Base-by-base conservation (phyloP, 2,888 invertebrate genomes). In the Drosophila meridionalis region DNA sequence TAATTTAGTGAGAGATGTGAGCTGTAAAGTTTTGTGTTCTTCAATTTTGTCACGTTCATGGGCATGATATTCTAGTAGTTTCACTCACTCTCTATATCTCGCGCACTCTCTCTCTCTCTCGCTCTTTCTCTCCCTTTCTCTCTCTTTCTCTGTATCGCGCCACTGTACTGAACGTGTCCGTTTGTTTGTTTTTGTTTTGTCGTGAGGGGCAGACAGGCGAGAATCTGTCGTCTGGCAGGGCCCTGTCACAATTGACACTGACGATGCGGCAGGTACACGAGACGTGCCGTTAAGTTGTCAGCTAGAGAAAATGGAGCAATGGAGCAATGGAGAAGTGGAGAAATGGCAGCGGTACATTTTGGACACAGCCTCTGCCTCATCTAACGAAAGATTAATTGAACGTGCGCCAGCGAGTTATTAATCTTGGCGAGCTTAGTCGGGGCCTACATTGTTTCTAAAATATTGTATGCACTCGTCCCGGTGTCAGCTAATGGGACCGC, bases 31-130 rank as follows among this genome's bases (percentile, higher is more conserved):
- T 73, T 60, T 76, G 68, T 92, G 92, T 91, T 91, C 90, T 89
- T 79, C 75, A 84, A 73, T 92, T 92, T 92, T 92, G 92, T 92
- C 91, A 92, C 91, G 91, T 92, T 92, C 91, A 92, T 76, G 90
- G 90, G 89, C 91, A 89, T 80, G 90, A 87, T 89, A 83, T 82
- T 82, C 76, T 68, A 76, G 78, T 77, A 62, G 30, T 50, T 47
- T 14, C 55, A 12, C 20, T 14, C n/a, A 1, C 26, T 9, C 36
- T 48, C 47, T 14, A 59, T 20, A 20, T 20, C 20, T 20, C 20
- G 20, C 20, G 6, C 53, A 38, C n/a, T 11, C 11, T 38, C 26
- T 28, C 14, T 53, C 36, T n/a, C 20, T 4, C 30, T 43, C 20
- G 20, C 20, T 20, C 20, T 20, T 20, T 8, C 36, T 55, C 14